phyloP scores from a whole-genome alignment of 2,797 vertebrate genomes.

The Tokudaia muenninki region DNA sequence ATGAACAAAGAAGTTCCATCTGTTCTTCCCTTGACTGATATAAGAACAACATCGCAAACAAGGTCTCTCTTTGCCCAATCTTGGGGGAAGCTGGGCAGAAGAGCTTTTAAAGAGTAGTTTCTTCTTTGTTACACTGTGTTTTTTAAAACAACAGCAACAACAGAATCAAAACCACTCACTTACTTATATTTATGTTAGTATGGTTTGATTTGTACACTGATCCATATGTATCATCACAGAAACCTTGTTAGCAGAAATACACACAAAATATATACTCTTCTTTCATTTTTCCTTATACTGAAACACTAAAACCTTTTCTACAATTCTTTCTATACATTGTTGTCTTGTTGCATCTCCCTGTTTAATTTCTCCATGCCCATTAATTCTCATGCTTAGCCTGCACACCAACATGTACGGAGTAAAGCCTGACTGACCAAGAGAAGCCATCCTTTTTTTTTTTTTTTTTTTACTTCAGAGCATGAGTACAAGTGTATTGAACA shows the following conservation, averaged over 20 bases:
- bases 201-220: neutral
- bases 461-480: constrained; percentile 52
- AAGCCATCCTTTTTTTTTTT: neutral
- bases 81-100: neutral
- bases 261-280: neutral
- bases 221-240: neutral
- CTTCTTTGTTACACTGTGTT: neutral
- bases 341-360: neutral
- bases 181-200: neutral
- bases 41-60: neutral
- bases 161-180: neutral
- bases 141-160: neutral
- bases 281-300: neutral
- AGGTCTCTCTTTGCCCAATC: neutral
- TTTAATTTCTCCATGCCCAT: neutral
- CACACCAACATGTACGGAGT: neutral
- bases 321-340: neutral
- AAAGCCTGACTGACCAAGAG: constrained; percentile 33
- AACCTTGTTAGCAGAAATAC: neutral
- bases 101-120: neutral
- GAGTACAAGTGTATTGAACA: constrained; percentile 72
- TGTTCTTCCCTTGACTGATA: neutral
- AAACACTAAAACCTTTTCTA: neutral
- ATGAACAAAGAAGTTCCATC: neutral
- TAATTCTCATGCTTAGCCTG: neutral